Conservation (phyloP, 2,113 vertebrate species). For the Acanthochromis polyacanthus region DNA sequence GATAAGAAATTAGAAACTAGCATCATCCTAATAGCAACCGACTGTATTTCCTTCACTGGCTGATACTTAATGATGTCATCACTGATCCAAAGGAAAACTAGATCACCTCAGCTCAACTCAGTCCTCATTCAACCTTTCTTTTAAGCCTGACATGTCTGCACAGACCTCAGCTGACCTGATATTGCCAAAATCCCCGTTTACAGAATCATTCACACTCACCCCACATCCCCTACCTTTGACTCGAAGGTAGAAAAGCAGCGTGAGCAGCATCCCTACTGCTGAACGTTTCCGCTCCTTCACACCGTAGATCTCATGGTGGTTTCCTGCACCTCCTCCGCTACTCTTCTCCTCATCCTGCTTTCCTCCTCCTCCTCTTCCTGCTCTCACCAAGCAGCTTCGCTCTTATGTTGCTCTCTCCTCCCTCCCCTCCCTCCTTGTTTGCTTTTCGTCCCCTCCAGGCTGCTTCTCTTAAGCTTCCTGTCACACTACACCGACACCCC, state of each 20-base stretch:
- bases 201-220: background rate
- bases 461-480: slow-evolving; percentile 26
- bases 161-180: slow-evolving; percentile 6
- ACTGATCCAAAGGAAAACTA: background rate
- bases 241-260: slow-evolving; percentile 82
- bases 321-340: slow-evolving; percentile 38
- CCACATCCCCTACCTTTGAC: slow-evolving; percentile 80
- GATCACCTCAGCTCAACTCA: slow-evolving; percentile 4
- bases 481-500: slow-evolving; percentile 23
- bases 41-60: background rate
- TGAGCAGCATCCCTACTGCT: slow-evolving; percentile 81
- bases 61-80: background rate
- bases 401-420: slow-evolving; percentile 21
- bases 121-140: background rate
- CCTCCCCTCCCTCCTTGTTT: slow-evolving; percentile 17
- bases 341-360: slow-evolving; percentile 36
- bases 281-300: slow-evolving; percentile 32
- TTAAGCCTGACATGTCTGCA: background rate
- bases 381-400: slow-evolving; percentile 26
- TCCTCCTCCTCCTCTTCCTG: slow-evolving; percentile 39
- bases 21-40: no score
- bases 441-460: slow-evolving; percentile 10
- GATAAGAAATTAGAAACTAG: background rate
- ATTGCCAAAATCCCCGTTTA: background rate
- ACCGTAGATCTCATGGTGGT: slow-evolving; percentile 33